Evolutionary conservation across 2,797 vertebrate genomes (phyloP), one percentile per base, ranked within the genome.

Genomic region (Protosalanx chinensis): DNA sequence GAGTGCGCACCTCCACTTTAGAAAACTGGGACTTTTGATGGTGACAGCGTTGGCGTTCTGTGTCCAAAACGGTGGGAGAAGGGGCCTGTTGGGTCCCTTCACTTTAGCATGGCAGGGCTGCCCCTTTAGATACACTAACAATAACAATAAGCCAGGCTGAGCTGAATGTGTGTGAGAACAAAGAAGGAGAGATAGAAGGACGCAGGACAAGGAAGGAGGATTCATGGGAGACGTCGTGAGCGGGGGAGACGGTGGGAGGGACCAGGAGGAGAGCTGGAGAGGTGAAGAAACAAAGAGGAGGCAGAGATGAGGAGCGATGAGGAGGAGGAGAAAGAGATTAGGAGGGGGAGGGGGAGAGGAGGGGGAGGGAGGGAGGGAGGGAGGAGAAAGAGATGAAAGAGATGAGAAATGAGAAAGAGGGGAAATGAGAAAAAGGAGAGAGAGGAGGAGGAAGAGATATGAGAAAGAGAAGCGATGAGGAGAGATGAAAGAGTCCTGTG

Each of bases 111-210:
- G 1, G 23, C 23, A 27, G 23, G 23, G 23, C 70, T 2, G 63
- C 32, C 70, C 87, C 86, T 86, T 87, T 85, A 85, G 79, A 85
- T 79, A 89, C 82, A 84, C 78, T 76, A 83, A 88, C 85, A 87
- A 73, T 67, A 68, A 63, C 83, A 80, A 72, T 77, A 46, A 46
- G 41, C 3, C 90, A 87, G 64, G 73, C 53, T 20, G 76, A 78
- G 76, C 81, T 85, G 86, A 84, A 89, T 87, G 89, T 81, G 79
- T 82, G 78, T 84, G 89, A 90, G 87, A 46, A 46, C 12, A 46
- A 46, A 46, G 41, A 13, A 3, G 41, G 41, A 46, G 41, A 12
- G 41, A 13, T 46, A 3, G 41, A 8, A 46, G 41, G 41, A 46
- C 3, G 12, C 13, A 8, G 41, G 41, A 46, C 41, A 46, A 46